phyloP scores from a whole-genome alignment of 2,797 vertebrate species.

The Brachyalestes nurse region DNA sequence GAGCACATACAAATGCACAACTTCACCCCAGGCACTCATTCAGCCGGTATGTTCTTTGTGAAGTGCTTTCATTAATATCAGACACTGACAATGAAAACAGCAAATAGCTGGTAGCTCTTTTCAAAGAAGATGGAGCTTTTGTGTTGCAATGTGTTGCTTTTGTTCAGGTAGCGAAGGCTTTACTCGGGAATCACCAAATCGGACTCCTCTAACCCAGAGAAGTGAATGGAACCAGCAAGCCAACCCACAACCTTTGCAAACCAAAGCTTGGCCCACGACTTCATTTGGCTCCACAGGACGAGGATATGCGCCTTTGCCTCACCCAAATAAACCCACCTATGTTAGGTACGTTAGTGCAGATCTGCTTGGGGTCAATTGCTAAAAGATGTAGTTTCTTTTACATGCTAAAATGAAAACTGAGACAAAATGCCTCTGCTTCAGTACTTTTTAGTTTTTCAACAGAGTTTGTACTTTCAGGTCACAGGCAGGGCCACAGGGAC shows the following conservation, averaged over 20 bases:
- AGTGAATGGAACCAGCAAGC: slow-evolving; percentile 66
- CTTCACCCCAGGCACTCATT: slow-evolving; percentile 67
- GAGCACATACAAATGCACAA: slow-evolving; percentile 62
- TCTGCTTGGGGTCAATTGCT: background rate
- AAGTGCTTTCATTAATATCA: background rate
- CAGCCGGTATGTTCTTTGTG: slow-evolving; percentile 71
- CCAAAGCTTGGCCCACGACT: slow-evolving; percentile 60
- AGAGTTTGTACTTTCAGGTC: slow-evolving; percentile 57
- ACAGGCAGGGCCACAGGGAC: slow-evolving; percentile 54
- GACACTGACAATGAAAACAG: background rate
- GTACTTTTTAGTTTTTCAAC: background rate
- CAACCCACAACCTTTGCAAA: slow-evolving; percentile 50
- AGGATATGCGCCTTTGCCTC: slow-evolving; percentile 58
- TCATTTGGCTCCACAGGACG: slow-evolving; percentile 56
- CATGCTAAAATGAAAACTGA: background rate
- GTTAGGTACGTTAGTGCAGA: slow-evolving; percentile 59
- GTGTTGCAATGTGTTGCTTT: background rate
- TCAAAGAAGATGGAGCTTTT: background rate
- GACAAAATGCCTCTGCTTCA: background rate
- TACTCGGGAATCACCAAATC: slow-evolving; percentile 48
- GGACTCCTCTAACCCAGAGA: slow-evolving; percentile 56
- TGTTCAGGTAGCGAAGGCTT: slow-evolving; percentile 62
- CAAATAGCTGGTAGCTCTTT: background rate
- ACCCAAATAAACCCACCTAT: slow-evolving; percentile 71
- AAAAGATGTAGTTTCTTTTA: background rate